These are phyloP conservation scores for Chaenocephalus aceratus DNA, from an alignment of 2,113 vertebrate genomes.

Conservation along the genomic window DNA sequence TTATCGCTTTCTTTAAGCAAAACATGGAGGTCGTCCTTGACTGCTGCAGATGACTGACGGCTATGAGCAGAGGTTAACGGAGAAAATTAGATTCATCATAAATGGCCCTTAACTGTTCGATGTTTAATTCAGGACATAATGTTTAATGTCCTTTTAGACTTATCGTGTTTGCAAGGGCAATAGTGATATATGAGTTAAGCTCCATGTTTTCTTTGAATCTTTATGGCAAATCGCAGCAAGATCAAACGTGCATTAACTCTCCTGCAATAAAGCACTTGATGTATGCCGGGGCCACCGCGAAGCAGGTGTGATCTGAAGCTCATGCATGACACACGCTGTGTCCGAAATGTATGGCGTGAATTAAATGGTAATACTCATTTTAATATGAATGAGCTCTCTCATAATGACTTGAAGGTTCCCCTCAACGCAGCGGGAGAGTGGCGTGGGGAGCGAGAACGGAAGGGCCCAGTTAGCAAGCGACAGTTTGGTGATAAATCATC, in stretches of 20 bases:
- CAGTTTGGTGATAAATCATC: constrained; percentile 85
- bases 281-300: constrained; percentile 57
- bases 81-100: constrained; percentile 51
- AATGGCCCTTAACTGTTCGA: constrained; percentile 51
- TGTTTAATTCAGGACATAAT: constrained; percentile 63
- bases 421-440: constrained; percentile 72
- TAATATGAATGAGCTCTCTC: constrained; percentile 85
- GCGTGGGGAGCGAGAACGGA: constrained; percentile 64
- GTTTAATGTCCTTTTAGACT: constrained; percentile 58
- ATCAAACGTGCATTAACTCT: constrained; percentile 77
- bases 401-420: constrained; percentile 80
- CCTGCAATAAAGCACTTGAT: constrained; percentile 76
- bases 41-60: constrained; percentile 53
- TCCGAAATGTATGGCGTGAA: constrained; percentile 82
- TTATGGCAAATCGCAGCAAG: constrained; percentile 73
- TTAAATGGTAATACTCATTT: constrained; percentile 84
- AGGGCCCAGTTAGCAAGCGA: constrained; percentile 77
- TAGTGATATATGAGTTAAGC: constrained; percentile 63
- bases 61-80: constrained; percentile 52
- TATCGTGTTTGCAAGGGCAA: constrained; percentile 62
- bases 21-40: constrained; percentile 42
- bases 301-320: constrained; percentile 67
- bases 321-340: constrained; percentile 72
- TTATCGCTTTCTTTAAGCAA: constrained; percentile 32
- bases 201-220: constrained; percentile 73